Evolutionary conservation across 2,113 vertebrate genomes (phyloP).

Genomic region (Alces alces): DNA sequence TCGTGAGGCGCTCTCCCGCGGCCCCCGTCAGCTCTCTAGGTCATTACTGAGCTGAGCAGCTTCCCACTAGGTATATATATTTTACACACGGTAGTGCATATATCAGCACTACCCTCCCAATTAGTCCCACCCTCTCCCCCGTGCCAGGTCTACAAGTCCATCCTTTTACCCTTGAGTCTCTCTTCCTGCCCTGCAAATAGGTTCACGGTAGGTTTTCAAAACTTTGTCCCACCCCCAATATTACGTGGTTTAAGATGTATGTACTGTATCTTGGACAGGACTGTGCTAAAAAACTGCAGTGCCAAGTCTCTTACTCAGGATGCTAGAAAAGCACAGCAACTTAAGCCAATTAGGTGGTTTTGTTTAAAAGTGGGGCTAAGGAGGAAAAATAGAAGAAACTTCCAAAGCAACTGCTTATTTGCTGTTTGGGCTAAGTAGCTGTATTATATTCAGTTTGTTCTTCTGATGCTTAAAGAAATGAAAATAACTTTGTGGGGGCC

Average conservation of each 20-base stretch:
- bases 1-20: neutral
- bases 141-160: neutral
- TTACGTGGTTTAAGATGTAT: neutral
- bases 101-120: neutral
- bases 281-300: neutral
- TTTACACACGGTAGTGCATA: fast-evolving
- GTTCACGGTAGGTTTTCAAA: neutral
- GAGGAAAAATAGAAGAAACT: neutral
- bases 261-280: neutral
- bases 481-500: neutral
- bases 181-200: neutral
- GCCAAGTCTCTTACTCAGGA: neutral
- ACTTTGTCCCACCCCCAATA: neutral
- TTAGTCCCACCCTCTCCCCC: neutral
- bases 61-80: fast-evolving
- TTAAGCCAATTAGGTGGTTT: neutral
- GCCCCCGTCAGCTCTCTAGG: neutral
- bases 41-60: neutral
- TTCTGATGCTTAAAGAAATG: neutral
- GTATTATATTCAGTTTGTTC: neutral
- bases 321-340: neutral
- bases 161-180: neutral
- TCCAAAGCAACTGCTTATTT: neutral
- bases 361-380: neutral
- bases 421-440: neutral